Conservation (phyloP, 2,113 vertebrate genomes). For the Myocastor coypus region DNA sequence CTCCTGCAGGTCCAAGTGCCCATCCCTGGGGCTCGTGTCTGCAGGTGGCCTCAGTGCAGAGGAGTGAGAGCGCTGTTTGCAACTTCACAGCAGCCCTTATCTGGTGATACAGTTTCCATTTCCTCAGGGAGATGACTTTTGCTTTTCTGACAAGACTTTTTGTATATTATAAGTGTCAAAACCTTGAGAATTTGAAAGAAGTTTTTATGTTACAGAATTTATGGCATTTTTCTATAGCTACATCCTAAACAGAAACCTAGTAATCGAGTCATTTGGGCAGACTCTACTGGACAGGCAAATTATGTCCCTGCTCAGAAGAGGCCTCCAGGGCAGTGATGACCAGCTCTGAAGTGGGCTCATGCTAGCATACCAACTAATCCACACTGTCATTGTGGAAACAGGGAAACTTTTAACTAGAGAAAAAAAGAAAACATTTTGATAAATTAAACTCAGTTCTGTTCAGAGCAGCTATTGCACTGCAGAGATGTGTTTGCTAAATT, state of each 20-base stretch:
- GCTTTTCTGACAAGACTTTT: neutral
- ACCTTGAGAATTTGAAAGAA: neutral
- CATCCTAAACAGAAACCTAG: neutral
- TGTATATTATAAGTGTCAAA: neutral
- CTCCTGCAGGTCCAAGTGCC: neutral
- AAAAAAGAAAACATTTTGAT: neutral
- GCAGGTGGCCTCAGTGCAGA: neutral
- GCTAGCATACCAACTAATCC: neutral
- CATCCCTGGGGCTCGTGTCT: fast-evolving
- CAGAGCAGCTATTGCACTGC: neutral
- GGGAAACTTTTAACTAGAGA: neutral
- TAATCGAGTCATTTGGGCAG: neutral
- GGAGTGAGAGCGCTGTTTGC: neutral
- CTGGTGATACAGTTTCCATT: neutral
- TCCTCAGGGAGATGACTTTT: neutral
- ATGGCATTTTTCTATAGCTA: neutral
- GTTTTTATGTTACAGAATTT: neutral
- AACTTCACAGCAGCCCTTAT: neutral
- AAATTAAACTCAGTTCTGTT: neutral
- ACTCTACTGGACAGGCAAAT: neutral
- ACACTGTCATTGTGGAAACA: neutral
- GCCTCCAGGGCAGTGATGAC: neutral
- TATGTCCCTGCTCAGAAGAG: neutral
- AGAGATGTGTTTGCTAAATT: neutral
- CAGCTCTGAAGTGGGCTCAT: neutral